A percentile compares a stretch with the other conserved stretches of the same genome.
These are phyloP conservation scores for Yasuhikotakia modesta DNA, from an alignment of 2,797 vertebrate species.

Conservation along the genomic window DNA sequence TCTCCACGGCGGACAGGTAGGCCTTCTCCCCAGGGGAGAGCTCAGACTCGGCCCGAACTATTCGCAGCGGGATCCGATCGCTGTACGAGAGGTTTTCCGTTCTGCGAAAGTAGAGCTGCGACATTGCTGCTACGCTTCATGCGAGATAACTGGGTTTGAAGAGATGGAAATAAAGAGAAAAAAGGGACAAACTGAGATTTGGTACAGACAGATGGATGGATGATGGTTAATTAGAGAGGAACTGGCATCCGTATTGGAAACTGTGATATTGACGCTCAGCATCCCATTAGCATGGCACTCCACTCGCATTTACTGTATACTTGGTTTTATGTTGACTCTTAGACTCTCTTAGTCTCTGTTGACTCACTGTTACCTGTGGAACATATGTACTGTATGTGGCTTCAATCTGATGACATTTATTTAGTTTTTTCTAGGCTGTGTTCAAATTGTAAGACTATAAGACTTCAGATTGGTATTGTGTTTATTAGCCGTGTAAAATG, in stretches of 20 bases:
- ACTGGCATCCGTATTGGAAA: constrained; percentile 43
- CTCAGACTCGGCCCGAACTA: constrained; percentile 96
- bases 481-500: too few species aligned
- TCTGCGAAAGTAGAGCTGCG: constrained; percentile 95
- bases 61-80: constrained; percentile 95
- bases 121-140: constrained; percentile 80
- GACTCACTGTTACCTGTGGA: constrained; percentile 13
- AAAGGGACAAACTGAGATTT: not conserved
- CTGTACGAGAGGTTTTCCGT: constrained; percentile 88
- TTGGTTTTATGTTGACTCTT: constrained; percentile 23
- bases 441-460: too few species aligned
- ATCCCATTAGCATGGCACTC: constrained; percentile 51
- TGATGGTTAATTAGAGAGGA: constrained; percentile 46
- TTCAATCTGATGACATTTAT: too few species aligned
- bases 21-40: constrained; percentile 92
- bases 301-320: constrained; percentile 24
- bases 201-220: constrained; percentile 30
- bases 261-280: constrained; percentile 41
- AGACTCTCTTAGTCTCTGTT: too few species aligned
- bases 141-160: constrained; percentile 28
- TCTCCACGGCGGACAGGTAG: constrained; percentile 94
- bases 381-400: too few species aligned
- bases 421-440: too few species aligned
- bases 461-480: too few species aligned
- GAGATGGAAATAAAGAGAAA: constrained; percentile 1